A percentile compares a stretch with the other conserved stretches of the same genome.
These are phyloP conservation scores for Ciona savignyi DNA, from an alignment of 23 tunicate genomes.

Conservation along the genomic window DNA sequence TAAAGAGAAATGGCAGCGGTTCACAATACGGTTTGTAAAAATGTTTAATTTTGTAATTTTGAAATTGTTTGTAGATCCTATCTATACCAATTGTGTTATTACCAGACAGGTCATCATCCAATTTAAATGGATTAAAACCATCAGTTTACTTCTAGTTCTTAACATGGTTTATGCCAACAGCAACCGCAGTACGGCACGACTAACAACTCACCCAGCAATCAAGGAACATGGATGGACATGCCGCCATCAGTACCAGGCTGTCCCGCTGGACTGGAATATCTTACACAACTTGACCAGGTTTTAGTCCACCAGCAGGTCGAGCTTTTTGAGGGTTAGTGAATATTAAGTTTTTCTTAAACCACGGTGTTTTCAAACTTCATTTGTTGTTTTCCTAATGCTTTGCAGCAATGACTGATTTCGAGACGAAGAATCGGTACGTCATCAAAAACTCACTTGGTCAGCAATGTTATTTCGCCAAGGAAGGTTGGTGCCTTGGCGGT, in stretches of 20 bases:
- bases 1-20: too few species aligned
- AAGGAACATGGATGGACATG: conserved; percentile 52
- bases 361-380: too few species aligned
- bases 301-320: conserved; percentile 90
- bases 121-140: too few species aligned
- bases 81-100: too few species aligned
- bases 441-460: conserved; percentile 75
- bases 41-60: too few species aligned
- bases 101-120: too few species aligned
- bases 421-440: conserved; percentile 46
- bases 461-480: conserved; percentile 81
- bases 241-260: conserved; percentile 49
- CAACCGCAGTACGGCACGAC: not conserved
- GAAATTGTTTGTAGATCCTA: too few species aligned
- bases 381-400: too few species aligned
- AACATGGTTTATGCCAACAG: not conserved
- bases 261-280: conserved; percentile 91
- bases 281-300: conserved; percentile 70
- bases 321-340: conserved; percentile 57
- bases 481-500: conserved; percentile 46
- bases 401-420: conserved; percentile 50
- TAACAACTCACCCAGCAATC: not conserved
- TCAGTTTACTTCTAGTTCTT: too few species aligned
- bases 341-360: too few species aligned
- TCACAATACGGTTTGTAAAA: too few species aligned